These are phyloP conservation scores for Plodia interpunctella DNA, from an alignment of 1,140 invertebrate species.

Conservation along the genomic window DNA sequence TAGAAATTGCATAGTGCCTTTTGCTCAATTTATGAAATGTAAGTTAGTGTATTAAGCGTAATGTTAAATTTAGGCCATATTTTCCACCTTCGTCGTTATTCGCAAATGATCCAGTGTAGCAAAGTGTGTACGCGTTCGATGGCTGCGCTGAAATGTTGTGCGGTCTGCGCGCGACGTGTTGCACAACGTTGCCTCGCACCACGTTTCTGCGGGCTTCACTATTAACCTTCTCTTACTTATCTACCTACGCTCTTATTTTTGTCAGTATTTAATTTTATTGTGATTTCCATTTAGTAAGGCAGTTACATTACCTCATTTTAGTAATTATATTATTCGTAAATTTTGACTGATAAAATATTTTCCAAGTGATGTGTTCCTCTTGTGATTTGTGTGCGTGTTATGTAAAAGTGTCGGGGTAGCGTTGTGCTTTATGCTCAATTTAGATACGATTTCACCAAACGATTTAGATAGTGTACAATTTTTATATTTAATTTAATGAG, in stretches of 20 bases:
- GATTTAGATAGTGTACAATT: conserved; percentile 72
- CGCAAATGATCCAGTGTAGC: conserved; percentile 11
- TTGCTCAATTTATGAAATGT: conserved; percentile 51
- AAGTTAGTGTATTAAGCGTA: conserved; percentile 36
- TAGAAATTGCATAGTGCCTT: conserved; percentile 64
- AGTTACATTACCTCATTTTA: conserved; percentile 70
- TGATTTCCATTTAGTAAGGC: conserved; percentile 66
- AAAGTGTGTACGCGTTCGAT: background rate
- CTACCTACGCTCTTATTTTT: conserved; percentile 51
- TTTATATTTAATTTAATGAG: conserved; percentile 73
- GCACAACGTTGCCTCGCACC: conserved; percentile 69
- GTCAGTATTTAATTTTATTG: conserved; percentile 69
- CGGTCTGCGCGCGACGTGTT: conserved; percentile 25
- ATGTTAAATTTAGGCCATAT: conserved; percentile 30
- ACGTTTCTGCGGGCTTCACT: conserved; percentile 46
- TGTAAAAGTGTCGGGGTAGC: conserved; percentile 63
- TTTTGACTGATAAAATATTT: conserved; percentile 74
- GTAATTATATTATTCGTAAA: conserved; percentile 64
- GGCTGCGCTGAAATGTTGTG: conserved; percentile 9
- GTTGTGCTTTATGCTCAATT: conserved; percentile 76
- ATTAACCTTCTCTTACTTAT: conserved; percentile 27
- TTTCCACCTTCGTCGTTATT: conserved; percentile 22
- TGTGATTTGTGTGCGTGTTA: conserved; percentile 61
- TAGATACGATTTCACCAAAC: conserved; percentile 75
- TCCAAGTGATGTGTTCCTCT: conserved; percentile 70